Evolutionary conservation across 2,888 invertebrate species (phyloP), one percentile per base, ranked within the genome.

Genomic region (Xanthorhoe spadicearia): DNA sequence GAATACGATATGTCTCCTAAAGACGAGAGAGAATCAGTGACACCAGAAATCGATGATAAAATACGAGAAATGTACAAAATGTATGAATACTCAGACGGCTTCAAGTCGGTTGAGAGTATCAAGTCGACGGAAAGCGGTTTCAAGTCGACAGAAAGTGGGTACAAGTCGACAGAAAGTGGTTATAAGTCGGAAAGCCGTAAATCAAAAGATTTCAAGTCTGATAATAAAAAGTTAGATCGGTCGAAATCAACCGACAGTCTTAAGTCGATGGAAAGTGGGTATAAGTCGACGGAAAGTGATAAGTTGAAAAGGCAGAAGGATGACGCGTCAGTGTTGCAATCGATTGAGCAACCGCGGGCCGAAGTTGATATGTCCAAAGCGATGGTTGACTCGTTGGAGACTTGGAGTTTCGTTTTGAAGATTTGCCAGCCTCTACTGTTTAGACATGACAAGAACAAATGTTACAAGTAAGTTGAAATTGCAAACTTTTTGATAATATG

Each of bases 341-440:
- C 43, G 19, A 51, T 32, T 28, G 57, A 54, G 23, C 28, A 28
- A 19, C 49, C 17, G 13, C 52, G 23, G 9, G 8, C 5, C 0
- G 64, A 79, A n/a, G 69, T 58, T 3, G 81, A 82, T 32, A 83
- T 92, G 79, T 74, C 88, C 0, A 88, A 83, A 64, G 79, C 85
- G 0, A 92, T 88, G 0, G 80, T 86, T 0, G 86, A 89, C 51
- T 92, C 92, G 0, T 71, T 93, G 61, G 92, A 93, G 49, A 89
- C 87, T 0, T 93, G 93, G 92, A 90, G 86, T 58, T 92, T 92
- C 71, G 89, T 93, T 0, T 65, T 92, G 48, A 92, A 93, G 77
- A 89, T 92, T 0, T 93, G 93, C 57, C 92, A 93, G 71, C 93
- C 93, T 0, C 69, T 93, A 65, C 70, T 93, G 60, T 93, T 93